Evolutionary conservation across 2,888 invertebrate species (phyloP), one percentile per base, ranked within the genome.

Genomic region (Rhagonycha lutea): DNA sequence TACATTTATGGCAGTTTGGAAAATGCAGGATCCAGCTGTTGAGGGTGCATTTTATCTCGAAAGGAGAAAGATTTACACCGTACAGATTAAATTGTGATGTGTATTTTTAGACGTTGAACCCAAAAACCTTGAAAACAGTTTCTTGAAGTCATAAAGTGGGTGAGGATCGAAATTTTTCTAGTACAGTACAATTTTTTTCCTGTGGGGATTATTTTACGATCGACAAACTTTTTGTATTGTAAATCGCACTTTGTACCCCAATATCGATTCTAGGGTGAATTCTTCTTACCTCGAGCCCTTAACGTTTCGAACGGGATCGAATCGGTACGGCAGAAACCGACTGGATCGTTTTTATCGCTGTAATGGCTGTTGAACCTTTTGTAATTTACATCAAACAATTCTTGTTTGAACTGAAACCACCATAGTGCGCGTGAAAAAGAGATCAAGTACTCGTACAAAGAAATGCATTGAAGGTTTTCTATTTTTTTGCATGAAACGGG

Each of bases 261-360:
- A 81, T 82, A 82, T 83, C 80, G 81, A 83, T 81, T 80, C 69
- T 77, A 78, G 80, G 78, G 76, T 78, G 79, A 71, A 79, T 80
- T 79, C 80, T 81, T 81, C 81, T 78, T 75, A 77, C 76, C 77
- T 73, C 76, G 68, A 78, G 77, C 70, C 76, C 78, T 74, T 74
- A 18, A 63, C 73, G 61, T 70, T 77, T 74, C 73, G 73, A 69
- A 23, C 28, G 60, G 65, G 69, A 14, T 76, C 81, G 81, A 79
- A 67, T 70, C 28, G 29, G 69, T 61, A 73, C 80, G 81, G 76
- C 65, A 71, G 18, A 14, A 69, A 69, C 76, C 79, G 79, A 76
- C 69, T 8, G 23, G 69, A 29, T 72, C 74, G 63, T 68, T 14
- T 76, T 76, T 70, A 69, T 68, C 60, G 70, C 72, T 71, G 75